Base-by-base conservation (phyloP, 2,113 vertebrate species). In the Pelmatolapia mariae region DNA sequence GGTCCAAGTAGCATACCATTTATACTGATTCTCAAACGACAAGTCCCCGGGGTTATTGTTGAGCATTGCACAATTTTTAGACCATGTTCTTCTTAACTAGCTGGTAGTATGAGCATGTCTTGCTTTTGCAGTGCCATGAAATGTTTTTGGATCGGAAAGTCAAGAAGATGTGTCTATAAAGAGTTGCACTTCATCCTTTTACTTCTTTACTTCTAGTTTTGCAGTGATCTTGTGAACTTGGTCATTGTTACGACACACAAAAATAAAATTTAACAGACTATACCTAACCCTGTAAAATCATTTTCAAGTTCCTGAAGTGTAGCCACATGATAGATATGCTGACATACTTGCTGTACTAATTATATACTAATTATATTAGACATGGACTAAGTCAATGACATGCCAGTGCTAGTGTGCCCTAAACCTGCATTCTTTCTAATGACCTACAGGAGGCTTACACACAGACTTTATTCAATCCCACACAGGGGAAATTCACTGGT, bases 21-120 rank as follows among this genome's bases (percentile, higher is more conserved):
- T 93, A 91, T 95, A 95, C 90, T 95, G 94, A 95, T 95, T 87
- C 95, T 95, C 95, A 93, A 93, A 91, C 79, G 52, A 81, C 95
- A 95, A 91, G 94, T 92, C 93, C 94, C 94, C 90, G 79, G 11
- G 93, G 93, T 96, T 95, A 91, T 93, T 87, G 11, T 15, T 29
- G 71, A 56, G 76, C 89, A 76, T 90, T 78, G 84, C 31, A 4
- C 16, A 15, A 56, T 18, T 83, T 82, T 83, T 71, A 36, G 18
- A 87, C 63, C 84, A 80, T 82, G 36, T 19, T 68, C 59, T 85
- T 76, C 53, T 4, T 40, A 86, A 83, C 40, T 61, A 85, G 16
- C 29, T 50, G 16, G 31, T n/a, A 81, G 12, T 80, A 59, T 88
- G n/a, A 56, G 40, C 18, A 80, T 43, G 31, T 57, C 22, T 85